These are phyloP conservation scores for Trichomycterus rosablanca DNA, from an alignment of 2,113 vertebrate genomes.

Conservation along the genomic window DNA sequence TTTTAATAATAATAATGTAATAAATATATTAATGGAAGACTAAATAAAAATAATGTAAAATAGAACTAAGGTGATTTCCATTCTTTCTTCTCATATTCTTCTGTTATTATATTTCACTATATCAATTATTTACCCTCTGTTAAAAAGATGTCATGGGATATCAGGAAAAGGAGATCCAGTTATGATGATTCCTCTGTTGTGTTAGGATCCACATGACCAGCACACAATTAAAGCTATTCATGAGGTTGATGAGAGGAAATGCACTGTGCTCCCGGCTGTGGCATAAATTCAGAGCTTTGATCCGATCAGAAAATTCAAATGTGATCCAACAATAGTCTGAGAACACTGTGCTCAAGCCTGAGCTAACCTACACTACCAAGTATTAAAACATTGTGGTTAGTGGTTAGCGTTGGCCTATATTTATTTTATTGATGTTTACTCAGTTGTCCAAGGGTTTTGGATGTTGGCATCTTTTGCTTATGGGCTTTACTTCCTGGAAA, in stretches of 20 bases:
- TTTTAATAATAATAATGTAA: too few species aligned
- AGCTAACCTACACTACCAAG: neutral
- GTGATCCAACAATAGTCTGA: neutral
- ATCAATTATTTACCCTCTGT: neutral
- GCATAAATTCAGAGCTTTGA: too few species aligned
- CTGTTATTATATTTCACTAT: neutral
- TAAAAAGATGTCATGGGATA: constrained; percentile 52
- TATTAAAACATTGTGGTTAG: too few species aligned
- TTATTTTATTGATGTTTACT: too few species aligned
- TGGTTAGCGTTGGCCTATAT: too few species aligned
- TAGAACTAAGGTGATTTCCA: too few species aligned
- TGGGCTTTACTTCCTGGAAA: too few species aligned
- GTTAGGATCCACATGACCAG: constrained; percentile 54
- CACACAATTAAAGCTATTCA: constrained; percentile 56
- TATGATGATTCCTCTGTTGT: constrained; percentile 44
- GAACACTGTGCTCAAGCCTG: neutral
- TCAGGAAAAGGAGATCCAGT: constrained; percentile 40
- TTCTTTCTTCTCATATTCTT: neutral
- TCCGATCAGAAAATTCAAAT: neutral
- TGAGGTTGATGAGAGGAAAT: constrained; percentile 17
- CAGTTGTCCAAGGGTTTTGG: too few species aligned
- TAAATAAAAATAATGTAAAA: too few species aligned
- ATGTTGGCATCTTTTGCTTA: too few species aligned
- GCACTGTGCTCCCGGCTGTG: neutral
- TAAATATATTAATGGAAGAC: too few species aligned